Conservation (phyloP, 1,140 invertebrate species). For the Heterodera carotae region DNA sequence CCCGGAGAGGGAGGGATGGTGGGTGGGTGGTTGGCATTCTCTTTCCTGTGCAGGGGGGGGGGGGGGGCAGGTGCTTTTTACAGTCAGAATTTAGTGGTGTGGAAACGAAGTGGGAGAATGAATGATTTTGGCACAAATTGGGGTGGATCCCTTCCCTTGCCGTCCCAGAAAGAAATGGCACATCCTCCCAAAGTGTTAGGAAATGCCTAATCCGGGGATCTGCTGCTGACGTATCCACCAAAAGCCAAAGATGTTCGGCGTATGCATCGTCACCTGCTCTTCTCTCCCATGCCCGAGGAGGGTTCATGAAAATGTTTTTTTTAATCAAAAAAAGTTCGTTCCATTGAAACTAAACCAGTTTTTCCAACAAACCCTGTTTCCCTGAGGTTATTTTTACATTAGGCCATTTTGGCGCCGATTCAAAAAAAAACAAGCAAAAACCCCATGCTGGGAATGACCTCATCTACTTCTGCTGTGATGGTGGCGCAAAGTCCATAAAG, state of each 20-base stretch:
- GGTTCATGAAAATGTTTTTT: neutral
- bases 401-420: neutral
- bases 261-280: too few species aligned
- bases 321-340: neutral
- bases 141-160: neutral
- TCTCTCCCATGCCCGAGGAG: too few species aligned
- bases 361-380: too few species aligned
- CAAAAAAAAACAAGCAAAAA: neutral
- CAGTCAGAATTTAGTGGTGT: neutral
- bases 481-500: neutral
- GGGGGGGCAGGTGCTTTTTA: neutral
- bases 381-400: neutral
- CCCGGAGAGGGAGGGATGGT: too few species aligned
- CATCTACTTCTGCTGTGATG: neutral
- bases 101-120: neutral
- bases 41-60: too few species aligned
- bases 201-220: neutral
- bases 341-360: too few species aligned
- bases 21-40: neutral
- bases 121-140: slow-evolving; percentile 3
- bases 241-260: too few species aligned
- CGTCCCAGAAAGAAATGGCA: neutral
- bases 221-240: too few species aligned
- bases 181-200: neutral
- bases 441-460: neutral